Evolutionary conservation across 2,797 vertebrate species (phyloP), one percentile per base, ranked within the genome.

Genomic region (Otolemur crassicaudatus): DNA sequence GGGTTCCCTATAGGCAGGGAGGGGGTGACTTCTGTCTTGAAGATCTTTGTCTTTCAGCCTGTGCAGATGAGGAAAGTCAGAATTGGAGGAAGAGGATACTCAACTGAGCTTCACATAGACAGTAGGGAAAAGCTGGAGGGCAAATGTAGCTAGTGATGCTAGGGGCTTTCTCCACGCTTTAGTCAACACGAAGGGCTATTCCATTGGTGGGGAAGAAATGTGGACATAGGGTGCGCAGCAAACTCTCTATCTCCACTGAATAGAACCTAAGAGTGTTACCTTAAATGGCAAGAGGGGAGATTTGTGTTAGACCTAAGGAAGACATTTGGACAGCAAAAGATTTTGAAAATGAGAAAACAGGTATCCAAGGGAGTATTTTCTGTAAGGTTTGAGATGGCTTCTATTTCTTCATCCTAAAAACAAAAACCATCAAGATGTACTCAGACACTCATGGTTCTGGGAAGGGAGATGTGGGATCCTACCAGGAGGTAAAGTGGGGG

Each of bases 1-100:
- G 34, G 46, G 34, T 14, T 87, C 80, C 92, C 77, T 73, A 49
- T 31, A 92, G 97, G 90, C 86, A 37, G 69, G 61, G 2, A n/a
- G 60, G 49, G 81, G 81, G 83, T 17, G 29, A 70, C 61, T 20
- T 91, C 63, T 17, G 40, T 84, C 31, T 63, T 31, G 29, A 58
- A 53, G 49, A 14, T 53, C 49, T 53, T 53, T 53, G 49, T 16
- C 49, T 53, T 53, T 53, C 49, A 53, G 49, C 14, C 49, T 53
- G 49, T 49, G n/a, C 90, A 65, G 53, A 34, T 75, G 70, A 58
- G 69, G 84, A 83, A 27, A 43, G 67, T 76, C 22, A 75, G 77
- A 58, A 49, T 43, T 23, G 19, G 49, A 82, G 61, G 53, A 72
- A 56, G 29, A 46, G 31, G 82, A 17, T 22, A 9, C 31, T 19